Percentiles rank a stretch among this genome's conserved stretches.
Evolutionary conservation across 2,113 vertebrate species (phyloP).

Genomic region (Fregata magnificens): DNA sequence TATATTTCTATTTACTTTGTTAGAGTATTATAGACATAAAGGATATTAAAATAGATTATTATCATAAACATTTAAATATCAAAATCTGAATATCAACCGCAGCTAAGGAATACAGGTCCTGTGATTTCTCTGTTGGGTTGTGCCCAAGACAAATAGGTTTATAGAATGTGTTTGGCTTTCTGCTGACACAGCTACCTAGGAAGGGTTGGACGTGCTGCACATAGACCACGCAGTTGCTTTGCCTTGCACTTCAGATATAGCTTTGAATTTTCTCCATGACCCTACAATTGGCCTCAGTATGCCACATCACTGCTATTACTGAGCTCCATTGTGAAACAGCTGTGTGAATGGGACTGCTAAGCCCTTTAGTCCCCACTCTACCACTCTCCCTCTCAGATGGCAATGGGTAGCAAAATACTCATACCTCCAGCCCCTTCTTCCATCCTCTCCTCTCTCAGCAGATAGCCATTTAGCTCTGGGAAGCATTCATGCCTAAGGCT

Average conservation of each 20-base stretch:
- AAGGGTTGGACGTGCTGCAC: background rate
- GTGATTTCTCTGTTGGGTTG: background rate
- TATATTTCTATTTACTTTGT: background rate
- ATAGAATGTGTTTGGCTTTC: background rate
- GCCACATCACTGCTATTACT: background rate
- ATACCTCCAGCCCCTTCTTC: background rate
- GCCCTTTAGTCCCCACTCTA: background rate
- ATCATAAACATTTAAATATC: background rate
- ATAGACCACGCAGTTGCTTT: background rate
- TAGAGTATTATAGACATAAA: background rate
- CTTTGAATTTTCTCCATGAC: background rate
- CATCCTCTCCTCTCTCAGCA: background rate
- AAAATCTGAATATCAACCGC: background rate
- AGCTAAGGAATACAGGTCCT: background rate
- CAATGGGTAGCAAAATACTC: background rate
- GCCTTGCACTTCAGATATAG: background rate
- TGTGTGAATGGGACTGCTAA: background rate
- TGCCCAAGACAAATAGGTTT: background rate
- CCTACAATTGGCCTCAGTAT: background rate
- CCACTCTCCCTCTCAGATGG: fast-evolving
- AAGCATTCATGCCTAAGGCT: background rate
- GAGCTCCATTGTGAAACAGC: background rate
- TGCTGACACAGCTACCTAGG: background rate
- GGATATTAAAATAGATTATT: background rate
- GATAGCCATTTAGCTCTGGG: background rate